Base-by-base conservation (phyloP, 2,797 vertebrate genomes). In the Glossophaga mutica region DNA sequence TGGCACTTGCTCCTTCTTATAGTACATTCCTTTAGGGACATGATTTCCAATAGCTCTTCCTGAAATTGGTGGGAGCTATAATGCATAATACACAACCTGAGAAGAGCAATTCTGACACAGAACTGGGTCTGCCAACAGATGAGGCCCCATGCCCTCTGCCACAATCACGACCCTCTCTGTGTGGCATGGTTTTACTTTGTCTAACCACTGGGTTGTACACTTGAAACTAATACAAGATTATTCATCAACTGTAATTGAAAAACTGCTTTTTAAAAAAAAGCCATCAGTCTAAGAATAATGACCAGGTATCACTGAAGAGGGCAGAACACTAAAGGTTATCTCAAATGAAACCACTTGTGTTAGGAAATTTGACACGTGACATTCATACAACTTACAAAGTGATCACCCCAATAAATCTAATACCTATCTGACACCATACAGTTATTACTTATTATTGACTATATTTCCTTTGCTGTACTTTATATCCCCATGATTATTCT, bases 21-120 rank as follows among this genome's bases (percentile, higher is more conserved):
- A 15, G 62, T 26, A 74, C 84, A 83, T 81, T 71, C 67, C 89
- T 76, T 57, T 44, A 81, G 65, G 39, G 62, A 90, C n/a, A 26
- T 50, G 79, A 89, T 44, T 87, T 96, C 74, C 85, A 73, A 62
- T 37, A 52, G 76, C 37, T 87, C 71, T 94, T 93, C 46, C 71
- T 78, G 22, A 77, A 74, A 94, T 37, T 55, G 59, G n/a, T 37
- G 21, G 46, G 74, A 70, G 57, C 46, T 26, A 32, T 71, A 29
- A 73, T 8, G 68, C 22, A 50, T 6, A 29, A 19, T 34, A 62
- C 5, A 82, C 32, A 76, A 9, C 8, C 21, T 9, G 6, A 59
- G 42, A 86, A 70, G n/a, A 37, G 6, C 3, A 18, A 3, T 39
- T 65, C 42, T 19, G 55, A 86, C 48, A 67, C 26, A n/a, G 7